phyloP scores from a whole-genome alignment of 2,797 vertebrate genomes.

The Meriones psammophilus region DNA sequence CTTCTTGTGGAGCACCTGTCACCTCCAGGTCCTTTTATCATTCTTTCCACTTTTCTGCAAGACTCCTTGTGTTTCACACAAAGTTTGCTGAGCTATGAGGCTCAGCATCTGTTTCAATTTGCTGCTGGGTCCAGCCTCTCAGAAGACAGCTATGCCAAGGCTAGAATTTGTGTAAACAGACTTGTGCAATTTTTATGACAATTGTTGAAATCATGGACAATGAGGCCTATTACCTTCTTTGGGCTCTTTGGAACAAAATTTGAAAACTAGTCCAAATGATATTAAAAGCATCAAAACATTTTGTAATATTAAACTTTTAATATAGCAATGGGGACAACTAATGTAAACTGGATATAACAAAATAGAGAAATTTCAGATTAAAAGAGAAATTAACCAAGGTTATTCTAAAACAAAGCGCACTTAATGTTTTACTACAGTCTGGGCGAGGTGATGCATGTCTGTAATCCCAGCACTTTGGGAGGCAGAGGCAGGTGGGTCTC shows the following conservation, averaged over 20 bases:
- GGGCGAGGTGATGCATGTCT: too few species aligned
- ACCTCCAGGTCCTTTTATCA: too few species aligned
- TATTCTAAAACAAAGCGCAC: neutral
- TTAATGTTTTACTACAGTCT: neutral
- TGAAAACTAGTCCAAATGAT: constrained; percentile 17
- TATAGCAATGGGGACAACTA: neutral
- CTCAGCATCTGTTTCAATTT: too few species aligned
- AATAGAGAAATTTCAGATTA: neutral
- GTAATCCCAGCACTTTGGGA: too few species aligned
- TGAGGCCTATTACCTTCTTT: neutral
- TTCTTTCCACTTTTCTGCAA: too few species aligned
- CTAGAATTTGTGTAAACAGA: neutral
- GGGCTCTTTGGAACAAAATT: neutral
- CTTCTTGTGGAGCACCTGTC: too few species aligned
- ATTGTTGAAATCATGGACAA: neutral
- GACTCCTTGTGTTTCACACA: too few species aligned
- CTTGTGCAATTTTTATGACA: neutral
- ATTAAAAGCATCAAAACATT: neutral
- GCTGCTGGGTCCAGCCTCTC: too few species aligned
- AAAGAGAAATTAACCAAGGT: neutral
- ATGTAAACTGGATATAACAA: neutral
- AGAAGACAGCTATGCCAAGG: neutral
- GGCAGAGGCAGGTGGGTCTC: too few species aligned
- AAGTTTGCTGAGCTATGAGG: too few species aligned
- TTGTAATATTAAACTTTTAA: constrained; percentile 2